Percentiles rank a stretch among this genome's conserved stretches.
Conservation (phyloP, 2,113 vertebrate genomes). For the Tylochromis polylepis region DNA sequence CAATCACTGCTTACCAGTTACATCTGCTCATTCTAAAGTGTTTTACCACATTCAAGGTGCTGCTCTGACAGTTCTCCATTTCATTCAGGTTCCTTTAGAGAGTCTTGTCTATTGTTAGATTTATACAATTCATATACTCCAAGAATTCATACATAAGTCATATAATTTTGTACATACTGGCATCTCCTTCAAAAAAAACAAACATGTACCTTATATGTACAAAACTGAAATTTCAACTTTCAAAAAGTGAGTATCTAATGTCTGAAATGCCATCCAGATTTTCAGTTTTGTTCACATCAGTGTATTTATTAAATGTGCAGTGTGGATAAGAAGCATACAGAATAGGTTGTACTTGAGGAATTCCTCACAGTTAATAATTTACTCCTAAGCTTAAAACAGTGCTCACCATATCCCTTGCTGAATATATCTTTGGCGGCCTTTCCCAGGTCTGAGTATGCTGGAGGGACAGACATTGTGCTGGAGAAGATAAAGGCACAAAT, state of each 20-base stretch:
- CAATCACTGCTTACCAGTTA: neutral
- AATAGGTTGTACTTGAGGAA: neutral
- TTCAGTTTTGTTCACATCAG: neutral
- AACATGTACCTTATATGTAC: neutral
- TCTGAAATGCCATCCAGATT: neutral
- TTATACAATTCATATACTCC: neutral
- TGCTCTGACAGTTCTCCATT: neutral
- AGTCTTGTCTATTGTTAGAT: neutral
- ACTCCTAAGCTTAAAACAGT: neutral
- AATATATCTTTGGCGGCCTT: slow-evolving; percentile 24
- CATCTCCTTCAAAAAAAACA: neutral
- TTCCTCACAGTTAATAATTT: neutral
- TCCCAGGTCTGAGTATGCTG: slow-evolving; percentile 10
- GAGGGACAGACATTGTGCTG: slow-evolving; percentile 9
- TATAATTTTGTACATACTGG: neutral
- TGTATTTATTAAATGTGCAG: neutral
- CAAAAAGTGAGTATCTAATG: neutral
- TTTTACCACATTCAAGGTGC: neutral
- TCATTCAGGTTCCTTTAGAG: neutral
- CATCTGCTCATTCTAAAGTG: neutral
- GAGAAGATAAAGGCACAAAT: neutral
- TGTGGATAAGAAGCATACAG: neutral
- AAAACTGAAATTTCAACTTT: neutral
- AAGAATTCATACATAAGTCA: neutral
- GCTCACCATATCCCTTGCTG: slow-evolving; percentile 19